phyloP scores from a whole-genome alignment of 2,797 vertebrate species.

The Siniperca undulata region DNA sequence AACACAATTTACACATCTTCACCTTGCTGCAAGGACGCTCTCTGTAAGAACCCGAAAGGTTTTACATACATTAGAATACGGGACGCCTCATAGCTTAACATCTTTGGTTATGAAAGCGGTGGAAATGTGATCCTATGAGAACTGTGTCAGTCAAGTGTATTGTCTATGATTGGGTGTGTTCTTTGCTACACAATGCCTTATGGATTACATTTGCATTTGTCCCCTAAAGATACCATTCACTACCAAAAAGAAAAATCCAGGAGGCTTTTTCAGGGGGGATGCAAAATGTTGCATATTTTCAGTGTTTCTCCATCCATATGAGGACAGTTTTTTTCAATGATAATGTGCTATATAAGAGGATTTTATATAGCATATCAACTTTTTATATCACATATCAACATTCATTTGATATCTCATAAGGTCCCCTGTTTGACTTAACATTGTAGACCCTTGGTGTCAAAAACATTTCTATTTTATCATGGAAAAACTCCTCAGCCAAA shows the following conservation, averaged over 20 bases:
- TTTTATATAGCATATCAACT: neutral
- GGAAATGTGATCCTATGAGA: slow-evolving; percentile 49
- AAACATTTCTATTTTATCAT: neutral
- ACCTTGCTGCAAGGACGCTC: slow-evolving; percentile 70
- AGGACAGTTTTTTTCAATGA: neutral
- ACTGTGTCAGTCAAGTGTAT: slow-evolving; percentile 37
- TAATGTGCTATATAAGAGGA: neutral
- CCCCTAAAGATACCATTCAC: slow-evolving; percentile 35
- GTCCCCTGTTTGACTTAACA: neutral
- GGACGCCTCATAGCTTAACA: slow-evolving; percentile 33
- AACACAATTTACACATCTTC: slow-evolving; percentile 59
- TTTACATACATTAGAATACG: slow-evolving; percentile 78
- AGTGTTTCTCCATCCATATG: neutral
- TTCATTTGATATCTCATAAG: slow-evolving; percentile 1
- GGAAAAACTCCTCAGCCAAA: slow-evolving; percentile 12
- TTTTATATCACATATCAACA: neutral
- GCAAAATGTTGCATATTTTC: slow-evolving; percentile 6
- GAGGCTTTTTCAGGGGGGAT: slow-evolving; percentile 3
- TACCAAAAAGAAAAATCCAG: slow-evolving; percentile 8
- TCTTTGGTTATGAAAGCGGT: slow-evolving; percentile 38
- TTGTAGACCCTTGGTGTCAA: neutral
- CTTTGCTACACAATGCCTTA: slow-evolving; percentile 29
- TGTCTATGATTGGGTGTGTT: slow-evolving; percentile 40
- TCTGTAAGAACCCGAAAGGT: slow-evolving; percentile 31
- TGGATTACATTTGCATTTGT: slow-evolving; percentile 69